phyloP scores from a whole-genome alignment of 2,113 vertebrate species.

The Rhinoderma darwinii region DNA sequence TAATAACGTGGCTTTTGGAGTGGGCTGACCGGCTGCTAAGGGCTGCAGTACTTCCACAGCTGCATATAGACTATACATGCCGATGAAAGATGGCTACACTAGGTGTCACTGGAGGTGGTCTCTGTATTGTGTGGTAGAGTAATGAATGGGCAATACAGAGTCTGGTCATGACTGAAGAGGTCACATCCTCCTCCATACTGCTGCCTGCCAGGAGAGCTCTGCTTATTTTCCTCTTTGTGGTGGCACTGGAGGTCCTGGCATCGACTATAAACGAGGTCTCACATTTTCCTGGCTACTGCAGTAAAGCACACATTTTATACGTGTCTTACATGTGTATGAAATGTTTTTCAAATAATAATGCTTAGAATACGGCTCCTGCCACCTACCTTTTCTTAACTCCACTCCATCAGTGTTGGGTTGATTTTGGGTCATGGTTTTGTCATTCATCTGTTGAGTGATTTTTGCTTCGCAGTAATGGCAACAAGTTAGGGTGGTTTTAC shows the following conservation, averaged over 20 bases:
- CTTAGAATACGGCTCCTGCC: neutral
- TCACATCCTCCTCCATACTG: neutral
- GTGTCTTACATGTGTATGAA: neutral
- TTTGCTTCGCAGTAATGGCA: too few species aligned
- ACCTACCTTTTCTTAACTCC: neutral
- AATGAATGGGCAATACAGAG: neutral
- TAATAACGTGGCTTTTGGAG: neutral
- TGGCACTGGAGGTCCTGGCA: slow-evolving; percentile 3
- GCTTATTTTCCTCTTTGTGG: neutral
- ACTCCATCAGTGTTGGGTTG: neutral
- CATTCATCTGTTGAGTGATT: neutral
- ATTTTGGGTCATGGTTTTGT: neutral
- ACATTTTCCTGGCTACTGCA: neutral
- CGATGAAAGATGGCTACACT: too few species aligned
- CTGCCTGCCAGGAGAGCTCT: neutral
- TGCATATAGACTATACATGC: too few species aligned
- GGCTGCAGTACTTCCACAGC: too few species aligned
- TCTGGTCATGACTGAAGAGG: neutral
- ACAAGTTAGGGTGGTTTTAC: too few species aligned
- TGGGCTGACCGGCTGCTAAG: neutral
- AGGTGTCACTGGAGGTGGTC: neutral
- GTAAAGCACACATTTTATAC: neutral
- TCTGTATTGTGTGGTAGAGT: neutral
- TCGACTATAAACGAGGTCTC: neutral
- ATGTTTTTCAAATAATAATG: neutral